Evolutionary conservation across 2,113 vertebrate species (phyloP).

Genomic region (Phoxinus phoxinus): DNA sequence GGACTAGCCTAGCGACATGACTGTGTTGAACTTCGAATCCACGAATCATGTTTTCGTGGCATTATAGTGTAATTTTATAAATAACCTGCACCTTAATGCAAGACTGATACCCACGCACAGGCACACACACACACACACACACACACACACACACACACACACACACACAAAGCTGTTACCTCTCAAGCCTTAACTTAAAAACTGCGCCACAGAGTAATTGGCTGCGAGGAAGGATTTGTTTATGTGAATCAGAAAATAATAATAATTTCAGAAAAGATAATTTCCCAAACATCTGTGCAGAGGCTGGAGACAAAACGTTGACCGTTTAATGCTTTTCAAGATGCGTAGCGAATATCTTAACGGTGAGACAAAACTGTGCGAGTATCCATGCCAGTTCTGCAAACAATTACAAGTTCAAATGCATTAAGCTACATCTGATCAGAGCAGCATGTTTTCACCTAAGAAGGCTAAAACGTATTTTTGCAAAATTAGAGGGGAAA

Average conservation of each 20-base stretch:
- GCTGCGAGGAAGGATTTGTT: not conserved
- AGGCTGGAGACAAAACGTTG: not conserved
- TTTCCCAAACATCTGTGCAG: constrained; percentile 12
- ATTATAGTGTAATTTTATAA: not conserved
- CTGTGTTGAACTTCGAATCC: not conserved
- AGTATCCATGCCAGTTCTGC: constrained; percentile 19
- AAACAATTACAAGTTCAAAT: constrained; percentile 43
- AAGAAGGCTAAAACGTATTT: not conserved
- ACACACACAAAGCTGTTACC: not conserved
- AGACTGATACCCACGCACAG: not conserved
- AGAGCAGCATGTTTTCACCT: not conserved
- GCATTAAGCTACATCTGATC: not conserved
- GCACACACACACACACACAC: too few relatives aligned
- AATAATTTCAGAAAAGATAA: too few relatives aligned
- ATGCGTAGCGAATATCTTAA: not conserved
- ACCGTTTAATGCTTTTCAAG: not conserved
- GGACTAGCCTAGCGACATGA: not conserved
- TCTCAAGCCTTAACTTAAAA: not conserved
- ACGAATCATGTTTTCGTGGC: not conserved
- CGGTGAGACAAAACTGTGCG: not conserved
- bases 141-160: too few relatives aligned
- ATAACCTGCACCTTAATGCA: not conserved
- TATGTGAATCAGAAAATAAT: not conserved
- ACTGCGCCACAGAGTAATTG: not conserved
- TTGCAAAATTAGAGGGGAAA: not conserved